Percentiles rank a stretch among this genome's conserved stretches.
Conservation (phyloP, 2,888 invertebrate species). For the Amphipyra tragopoginis region DNA sequence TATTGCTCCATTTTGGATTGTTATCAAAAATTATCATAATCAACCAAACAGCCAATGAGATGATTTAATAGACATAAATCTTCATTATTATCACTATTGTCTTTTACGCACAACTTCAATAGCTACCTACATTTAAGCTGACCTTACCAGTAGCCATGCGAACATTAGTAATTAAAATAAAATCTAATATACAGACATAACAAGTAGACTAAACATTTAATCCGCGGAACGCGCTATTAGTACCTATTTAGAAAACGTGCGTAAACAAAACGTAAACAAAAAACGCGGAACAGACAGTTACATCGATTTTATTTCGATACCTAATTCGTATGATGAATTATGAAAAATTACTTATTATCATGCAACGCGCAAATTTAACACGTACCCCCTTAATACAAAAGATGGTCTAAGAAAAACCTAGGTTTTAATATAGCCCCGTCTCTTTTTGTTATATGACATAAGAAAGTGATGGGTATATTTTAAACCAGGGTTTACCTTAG, state of each 20-base stretch:
- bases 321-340: background rate
- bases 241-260: background rate
- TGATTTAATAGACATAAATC: background rate
- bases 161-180: background rate
- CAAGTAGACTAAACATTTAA: slow-evolving; percentile 23
- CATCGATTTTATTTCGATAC: slow-evolving; percentile 1
- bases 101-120: background rate
- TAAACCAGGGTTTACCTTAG: too few relatives aligned
- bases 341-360: too few relatives aligned
- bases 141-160: background rate
- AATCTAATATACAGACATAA: slow-evolving; percentile 1
- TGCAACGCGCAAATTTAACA: too few relatives aligned
- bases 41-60: background rate
- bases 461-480: too few relatives aligned
- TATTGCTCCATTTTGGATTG: too few relatives aligned
- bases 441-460: too few relatives aligned
- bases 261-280: slow-evolving; percentile 15
- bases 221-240: background rate
- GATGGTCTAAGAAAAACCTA: too few relatives aligned
- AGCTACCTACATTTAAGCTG: background rate
- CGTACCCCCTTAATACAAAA: too few relatives aligned
- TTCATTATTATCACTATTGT: background rate
- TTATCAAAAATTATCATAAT: too few relatives aligned
- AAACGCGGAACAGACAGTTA: slow-evolving; percentile 2
- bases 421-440: too few relatives aligned